Evolutionary conservation across 2,888 invertebrate species (phyloP).

Genomic region (Plusia festucae): DNA sequence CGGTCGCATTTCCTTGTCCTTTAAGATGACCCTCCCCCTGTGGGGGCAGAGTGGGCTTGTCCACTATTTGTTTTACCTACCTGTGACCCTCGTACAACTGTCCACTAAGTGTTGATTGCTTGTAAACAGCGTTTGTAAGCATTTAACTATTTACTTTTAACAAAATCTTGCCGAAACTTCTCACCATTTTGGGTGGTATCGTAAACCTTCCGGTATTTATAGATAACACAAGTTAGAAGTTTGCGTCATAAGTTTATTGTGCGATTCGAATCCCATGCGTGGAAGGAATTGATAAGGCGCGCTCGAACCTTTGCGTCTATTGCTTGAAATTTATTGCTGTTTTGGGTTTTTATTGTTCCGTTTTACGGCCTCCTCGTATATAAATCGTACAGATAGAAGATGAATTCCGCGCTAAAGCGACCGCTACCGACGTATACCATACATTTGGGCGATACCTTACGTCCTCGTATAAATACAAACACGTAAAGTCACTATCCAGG

Average conservation of each 20-base stretch:
- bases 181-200: constrained; percentile 36
- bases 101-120: constrained; percentile 88
- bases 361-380: constrained; percentile 89
- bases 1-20: constrained; percentile 82
- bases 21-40: constrained; percentile 82
- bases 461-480: constrained; percentile 67
- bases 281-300: constrained; percentile 89
- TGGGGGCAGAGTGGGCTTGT: constrained; percentile 76
- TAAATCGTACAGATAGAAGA: constrained; percentile 89
- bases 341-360: constrained; percentile 90
- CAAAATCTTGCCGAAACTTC: constrained; percentile 54
- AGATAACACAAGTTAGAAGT: constrained; percentile 59
- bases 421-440: constrained; percentile 81
- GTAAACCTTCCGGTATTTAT: constrained; percentile 43
- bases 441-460: constrained; percentile 74
- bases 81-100: constrained; percentile 84
- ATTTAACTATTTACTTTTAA: constrained; percentile 57
- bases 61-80: constrained; percentile 86
- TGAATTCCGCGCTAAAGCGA: constrained; percentile 84
- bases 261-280: constrained; percentile 83
- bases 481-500: constrained; percentile 54
- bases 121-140: constrained; percentile 82
- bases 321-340: constrained; percentile 90
- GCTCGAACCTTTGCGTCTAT: constrained; percentile 89
- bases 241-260: constrained; percentile 87